Conservation (phyloP, 2,888 invertebrate genomes). For the Tineola bisselliella region DNA sequence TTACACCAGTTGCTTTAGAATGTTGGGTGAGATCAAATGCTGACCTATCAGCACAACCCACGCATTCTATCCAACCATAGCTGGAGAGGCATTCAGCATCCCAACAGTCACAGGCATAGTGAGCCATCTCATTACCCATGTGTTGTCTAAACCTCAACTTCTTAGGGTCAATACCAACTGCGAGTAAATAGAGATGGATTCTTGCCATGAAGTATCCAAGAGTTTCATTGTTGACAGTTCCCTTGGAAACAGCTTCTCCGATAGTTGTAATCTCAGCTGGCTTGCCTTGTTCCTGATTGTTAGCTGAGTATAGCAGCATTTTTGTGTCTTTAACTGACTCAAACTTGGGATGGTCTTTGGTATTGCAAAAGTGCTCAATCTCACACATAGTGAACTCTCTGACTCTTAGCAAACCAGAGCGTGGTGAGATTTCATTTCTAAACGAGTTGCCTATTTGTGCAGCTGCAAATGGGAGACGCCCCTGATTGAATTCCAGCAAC, state of each 20-base stretch:
- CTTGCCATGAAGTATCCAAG: constrained; percentile 98
- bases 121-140: constrained; percentile 99
- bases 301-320: constrained; percentile 91
- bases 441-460: constrained; percentile 99
- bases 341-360: constrained; percentile 94
- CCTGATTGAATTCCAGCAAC: constrained; percentile 96
- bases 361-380: constrained; percentile 99
- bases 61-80: constrained; percentile 99
- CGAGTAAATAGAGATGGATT: constrained; percentile 88
- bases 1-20: constrained; percentile 89
- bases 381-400: constrained; percentile 99
- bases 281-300: constrained; percentile 97
- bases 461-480: constrained; percentile 95
- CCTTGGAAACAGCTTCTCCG: constrained; percentile 87
- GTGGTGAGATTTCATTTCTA: constrained; percentile 98
- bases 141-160: constrained; percentile 96
- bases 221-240: constrained; percentile 95
- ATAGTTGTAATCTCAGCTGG: constrained; percentile 80
- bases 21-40: constrained; percentile 97
- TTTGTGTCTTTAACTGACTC: constrained; percentile 75
- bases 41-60: constrained; percentile 98
- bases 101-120: constrained; percentile 99
- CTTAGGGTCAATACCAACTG: constrained; percentile 86
- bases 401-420: constrained; percentile 94
- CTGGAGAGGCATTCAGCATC: constrained; percentile 98